Evolutionary conservation across 2,888 invertebrate species (phyloP).

Genomic region (Amblyteles armatorius): DNA sequence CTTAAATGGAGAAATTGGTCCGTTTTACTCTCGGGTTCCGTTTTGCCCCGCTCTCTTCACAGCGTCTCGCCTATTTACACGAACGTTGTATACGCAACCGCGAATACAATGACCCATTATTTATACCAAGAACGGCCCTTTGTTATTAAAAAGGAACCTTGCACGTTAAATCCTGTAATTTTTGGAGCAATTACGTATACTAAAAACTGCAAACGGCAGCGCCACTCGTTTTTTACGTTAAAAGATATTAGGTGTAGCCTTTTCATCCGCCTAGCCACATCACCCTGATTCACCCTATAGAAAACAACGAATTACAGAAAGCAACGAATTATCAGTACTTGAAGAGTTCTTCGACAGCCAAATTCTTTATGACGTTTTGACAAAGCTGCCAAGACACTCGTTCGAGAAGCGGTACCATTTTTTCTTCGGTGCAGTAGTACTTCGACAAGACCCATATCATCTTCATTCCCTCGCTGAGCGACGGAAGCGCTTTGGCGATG

Average conservation of each 20-base stretch:
- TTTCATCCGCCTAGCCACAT: no score
- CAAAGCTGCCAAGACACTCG: conserved; percentile 94
- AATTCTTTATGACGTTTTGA: conserved; percentile 90
- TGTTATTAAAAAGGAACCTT: background rate
- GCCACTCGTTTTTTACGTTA: no score
- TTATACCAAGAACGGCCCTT: background rate
- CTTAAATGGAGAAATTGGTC: no score
- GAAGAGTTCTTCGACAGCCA: conserved; percentile 91
- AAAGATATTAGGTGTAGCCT: no score
- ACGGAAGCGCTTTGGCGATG: conserved; percentile 90
- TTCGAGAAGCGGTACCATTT: conserved; percentile 93
- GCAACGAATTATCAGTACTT: conserved; percentile 86
- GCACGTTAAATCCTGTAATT: no score
- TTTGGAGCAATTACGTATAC: no score
- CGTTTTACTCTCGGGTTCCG: no score
- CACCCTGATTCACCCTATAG: no score
- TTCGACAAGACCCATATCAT: conserved; percentile 97
- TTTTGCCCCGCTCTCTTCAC: no score
- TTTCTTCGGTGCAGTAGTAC: conserved; percentile 93
- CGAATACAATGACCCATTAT: background rate
- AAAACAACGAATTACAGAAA: background rate
- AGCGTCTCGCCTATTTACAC: no score
- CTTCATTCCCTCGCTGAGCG: conserved; percentile 93
- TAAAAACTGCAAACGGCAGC: no score
- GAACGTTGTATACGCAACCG: no score